Conservation (phyloP, 2,888 invertebrate genomes). For the Oxytorus armatus region DNA sequence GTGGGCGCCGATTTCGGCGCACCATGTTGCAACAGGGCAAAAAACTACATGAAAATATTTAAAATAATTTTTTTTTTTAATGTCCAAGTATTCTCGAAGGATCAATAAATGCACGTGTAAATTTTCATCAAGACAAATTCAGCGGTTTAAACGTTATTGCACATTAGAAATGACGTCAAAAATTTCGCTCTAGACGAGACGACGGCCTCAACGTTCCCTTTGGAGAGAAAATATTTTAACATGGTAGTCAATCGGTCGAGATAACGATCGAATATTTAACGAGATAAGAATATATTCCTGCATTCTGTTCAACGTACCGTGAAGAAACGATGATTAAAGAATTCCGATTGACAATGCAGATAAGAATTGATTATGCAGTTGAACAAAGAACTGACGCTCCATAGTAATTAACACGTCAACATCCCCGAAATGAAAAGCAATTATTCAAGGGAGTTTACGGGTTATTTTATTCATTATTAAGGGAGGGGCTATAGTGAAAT, state of each 20-base stretch:
- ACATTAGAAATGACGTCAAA: too few species aligned
- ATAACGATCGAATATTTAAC: conserved; percentile 12
- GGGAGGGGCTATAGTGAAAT: conserved; percentile 1
- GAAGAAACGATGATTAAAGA: conserved; percentile 29
- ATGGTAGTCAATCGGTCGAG: conserved; percentile 38
- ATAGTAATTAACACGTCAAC: conserved; percentile 39
- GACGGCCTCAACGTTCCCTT: neutral
- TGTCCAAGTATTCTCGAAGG: too few species aligned
- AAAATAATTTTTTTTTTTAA: too few species aligned
- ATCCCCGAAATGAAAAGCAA: conserved; percentile 14
- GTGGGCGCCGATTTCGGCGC: too few species aligned
- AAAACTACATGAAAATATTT: too few species aligned
- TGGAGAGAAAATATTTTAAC: neutral
- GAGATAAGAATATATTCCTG: conserved; percentile 20
- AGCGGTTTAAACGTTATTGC: too few species aligned
- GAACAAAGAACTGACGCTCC: neutral
- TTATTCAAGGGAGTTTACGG: neutral
- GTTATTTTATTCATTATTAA: conserved; percentile 17
- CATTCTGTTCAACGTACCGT: conserved; percentile 22
- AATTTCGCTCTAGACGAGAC: too few species aligned
- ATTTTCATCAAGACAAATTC: too few species aligned
- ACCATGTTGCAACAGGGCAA: too few species aligned
- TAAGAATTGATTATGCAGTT: conserved; percentile 43
- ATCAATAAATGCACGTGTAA: too few species aligned
- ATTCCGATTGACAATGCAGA: neutral